Conservation (phyloP, 2,113 vertebrate genomes). For the Machaerirhynchus nigripectus region DNA sequence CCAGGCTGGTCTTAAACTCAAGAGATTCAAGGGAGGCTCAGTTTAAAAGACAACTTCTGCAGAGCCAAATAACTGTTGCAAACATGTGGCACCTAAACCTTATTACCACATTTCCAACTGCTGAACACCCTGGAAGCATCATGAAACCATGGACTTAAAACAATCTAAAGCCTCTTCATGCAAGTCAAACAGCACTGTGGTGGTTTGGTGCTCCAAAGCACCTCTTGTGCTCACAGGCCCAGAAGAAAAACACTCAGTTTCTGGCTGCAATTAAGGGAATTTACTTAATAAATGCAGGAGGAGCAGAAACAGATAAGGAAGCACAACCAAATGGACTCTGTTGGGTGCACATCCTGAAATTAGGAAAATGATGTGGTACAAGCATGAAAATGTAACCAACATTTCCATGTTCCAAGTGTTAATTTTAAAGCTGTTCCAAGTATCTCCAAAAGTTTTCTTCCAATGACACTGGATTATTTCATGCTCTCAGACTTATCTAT, state of each 20-base stretch:
- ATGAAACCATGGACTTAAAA: accelerated
- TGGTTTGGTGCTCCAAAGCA: neutral
- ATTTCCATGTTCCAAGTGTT: neutral
- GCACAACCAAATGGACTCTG: neutral
- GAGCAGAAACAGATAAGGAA: neutral
- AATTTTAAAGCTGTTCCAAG: neutral
- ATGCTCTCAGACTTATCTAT: neutral
- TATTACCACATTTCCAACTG: neutral
- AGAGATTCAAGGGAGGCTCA: neutral
- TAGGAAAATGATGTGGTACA: neutral
- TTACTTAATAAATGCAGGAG: neutral
- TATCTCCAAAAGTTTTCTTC: neutral
- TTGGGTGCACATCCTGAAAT: neutral
- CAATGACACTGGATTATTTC: neutral
- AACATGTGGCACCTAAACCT: neutral
- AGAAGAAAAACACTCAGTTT: neutral
- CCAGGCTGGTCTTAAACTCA: neutral
- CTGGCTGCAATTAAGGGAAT: neutral
- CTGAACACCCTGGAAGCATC: neutral
- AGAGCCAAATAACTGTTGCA: neutral
- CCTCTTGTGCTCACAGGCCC: neutral
- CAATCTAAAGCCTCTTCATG: neutral
- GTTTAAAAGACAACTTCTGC: neutral
- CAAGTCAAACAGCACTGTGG: neutral
- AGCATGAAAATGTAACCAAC: neutral